A percentile compares a stretch with the other conserved stretches of the same genome.
phyloP scores from a whole-genome alignment of 2,888 invertebrate genomes.

The Pomacea canaliculata region DNA sequence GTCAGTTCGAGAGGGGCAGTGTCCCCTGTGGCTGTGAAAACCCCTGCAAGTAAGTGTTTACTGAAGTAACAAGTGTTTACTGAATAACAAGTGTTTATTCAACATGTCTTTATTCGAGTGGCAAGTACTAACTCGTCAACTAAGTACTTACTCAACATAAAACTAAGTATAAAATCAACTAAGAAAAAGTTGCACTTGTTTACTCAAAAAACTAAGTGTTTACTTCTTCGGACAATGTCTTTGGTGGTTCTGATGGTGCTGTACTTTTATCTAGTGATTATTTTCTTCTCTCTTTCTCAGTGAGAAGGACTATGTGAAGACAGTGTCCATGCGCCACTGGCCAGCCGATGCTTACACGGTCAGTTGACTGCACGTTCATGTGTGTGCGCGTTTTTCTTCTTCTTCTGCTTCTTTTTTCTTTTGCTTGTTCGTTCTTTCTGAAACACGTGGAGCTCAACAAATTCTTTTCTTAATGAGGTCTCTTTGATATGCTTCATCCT shows the following conservation, averaged over 20 bases:
- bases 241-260: too few relatives aligned
- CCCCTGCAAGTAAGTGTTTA: constrained; percentile 36
- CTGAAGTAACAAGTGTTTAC: neutral
- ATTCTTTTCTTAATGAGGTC: too few relatives aligned
- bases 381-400: neutral
- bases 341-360: constrained; percentile 46
- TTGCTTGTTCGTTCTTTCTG: neutral
- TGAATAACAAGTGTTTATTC: neutral
- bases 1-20: constrained; percentile 21
- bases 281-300: constrained; percentile 26
- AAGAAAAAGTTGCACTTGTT: too few relatives aligned
- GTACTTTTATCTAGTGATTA: neutral
- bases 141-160: too few relatives aligned
- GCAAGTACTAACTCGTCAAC: too few relatives aligned
- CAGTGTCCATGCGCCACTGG: constrained; percentile 39
- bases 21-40: constrained; percentile 34
- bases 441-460: too few relatives aligned
- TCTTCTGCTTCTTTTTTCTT: neutral
- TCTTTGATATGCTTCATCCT: too few relatives aligned
- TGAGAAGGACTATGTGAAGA: constrained; percentile 36
- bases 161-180: too few relatives aligned
- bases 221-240: too few relatives aligned
- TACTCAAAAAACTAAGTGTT: too few relatives aligned
- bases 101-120: too few relatives aligned
- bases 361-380: constrained; percentile 22